Evolutionary conservation across 2,797 vertebrate genomes (phyloP).

Genomic region (Ctenosaura bakeri): DNA sequence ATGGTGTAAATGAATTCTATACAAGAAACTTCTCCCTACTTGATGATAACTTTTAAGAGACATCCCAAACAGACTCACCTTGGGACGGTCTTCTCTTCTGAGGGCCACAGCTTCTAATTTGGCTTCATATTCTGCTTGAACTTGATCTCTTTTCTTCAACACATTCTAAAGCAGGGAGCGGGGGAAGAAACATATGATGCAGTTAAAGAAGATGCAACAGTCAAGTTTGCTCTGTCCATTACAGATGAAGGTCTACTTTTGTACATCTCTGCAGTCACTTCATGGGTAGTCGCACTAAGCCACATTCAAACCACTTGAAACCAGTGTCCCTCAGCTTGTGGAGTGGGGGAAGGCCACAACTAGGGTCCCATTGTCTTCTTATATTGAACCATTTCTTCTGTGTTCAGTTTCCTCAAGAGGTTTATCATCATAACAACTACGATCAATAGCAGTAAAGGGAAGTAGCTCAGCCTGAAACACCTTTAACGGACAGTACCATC

Average conservation of each 20-base stretch:
- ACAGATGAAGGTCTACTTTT: background rate
- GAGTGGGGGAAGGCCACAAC: background rate
- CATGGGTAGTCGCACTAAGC: background rate
- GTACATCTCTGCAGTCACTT: background rate
- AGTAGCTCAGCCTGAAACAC: background rate
- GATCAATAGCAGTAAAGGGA: background rate
- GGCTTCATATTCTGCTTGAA: constrained; percentile 96
- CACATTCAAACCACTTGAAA: background rate
- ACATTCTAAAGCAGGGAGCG: constrained; percentile 84
- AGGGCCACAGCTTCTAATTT: constrained; percentile 92
- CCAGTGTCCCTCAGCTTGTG: background rate
- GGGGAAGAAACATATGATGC: constrained; percentile 4
- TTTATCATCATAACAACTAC: background rate
- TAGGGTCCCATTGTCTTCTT: background rate
- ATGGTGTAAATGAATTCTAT: no score
- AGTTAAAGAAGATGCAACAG: background rate
- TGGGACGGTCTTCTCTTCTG: constrained; percentile 91
- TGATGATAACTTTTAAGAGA: no score
- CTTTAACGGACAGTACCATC: background rate
- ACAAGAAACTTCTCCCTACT: no score
- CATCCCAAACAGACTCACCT: constrained; percentile 81
- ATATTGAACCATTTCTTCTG: background rate
- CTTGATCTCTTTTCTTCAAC: constrained; percentile 95
- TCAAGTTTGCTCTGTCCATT: background rate
- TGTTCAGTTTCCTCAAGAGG: background rate